phyloP scores from a whole-genome alignment of 2,797 vertebrate genomes.

The Acridotheres tristis region DNA sequence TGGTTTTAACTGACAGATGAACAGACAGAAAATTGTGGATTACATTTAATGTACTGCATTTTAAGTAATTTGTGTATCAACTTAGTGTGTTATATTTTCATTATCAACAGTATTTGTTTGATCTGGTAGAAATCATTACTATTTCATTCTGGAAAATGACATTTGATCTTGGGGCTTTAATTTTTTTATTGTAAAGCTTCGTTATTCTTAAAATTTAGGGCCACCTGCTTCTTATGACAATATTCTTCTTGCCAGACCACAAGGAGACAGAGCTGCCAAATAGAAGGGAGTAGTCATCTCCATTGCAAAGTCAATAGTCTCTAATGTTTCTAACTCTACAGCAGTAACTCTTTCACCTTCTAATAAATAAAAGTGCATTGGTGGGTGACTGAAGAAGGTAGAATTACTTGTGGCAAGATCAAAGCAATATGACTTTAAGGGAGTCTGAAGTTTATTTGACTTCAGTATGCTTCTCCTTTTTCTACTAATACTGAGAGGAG shows the following conservation, averaged over 20 bases:
- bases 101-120: slow-evolving; percentile 7
- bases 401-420: slow-evolving; percentile 58
- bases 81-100: not conserved
- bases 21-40: slow-evolving; percentile 3
- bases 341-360: slow-evolving; percentile 40
- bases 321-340: slow-evolving; percentile 46
- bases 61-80: not conserved
- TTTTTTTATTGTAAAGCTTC: slow-evolving; percentile 29
- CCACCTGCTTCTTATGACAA: slow-evolving; percentile 60
- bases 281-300: slow-evolving; percentile 58
- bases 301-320: slow-evolving; percentile 67
- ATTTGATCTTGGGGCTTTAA: slow-evolving; percentile 10
- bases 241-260: slow-evolving; percentile 56
- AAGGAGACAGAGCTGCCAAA: slow-evolving; percentile 50
- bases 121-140: slow-evolving; percentile 12
- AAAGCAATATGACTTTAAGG: slow-evolving; percentile 29
- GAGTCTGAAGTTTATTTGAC: slow-evolving; percentile 9
- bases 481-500: not conserved
- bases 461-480: slow-evolving; percentile 38
- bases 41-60: not conserved
- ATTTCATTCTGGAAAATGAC: not conserved
- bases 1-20: not conserved
- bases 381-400: slow-evolving; percentile 35
- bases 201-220: slow-evolving; percentile 38
- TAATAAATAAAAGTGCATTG: slow-evolving; percentile 1